Percentiles rank a stretch among this genome's conserved stretches.
Evolutionary conservation across 2,797 vertebrate species (phyloP).

Genomic region (Dipus sagitta): DNA sequence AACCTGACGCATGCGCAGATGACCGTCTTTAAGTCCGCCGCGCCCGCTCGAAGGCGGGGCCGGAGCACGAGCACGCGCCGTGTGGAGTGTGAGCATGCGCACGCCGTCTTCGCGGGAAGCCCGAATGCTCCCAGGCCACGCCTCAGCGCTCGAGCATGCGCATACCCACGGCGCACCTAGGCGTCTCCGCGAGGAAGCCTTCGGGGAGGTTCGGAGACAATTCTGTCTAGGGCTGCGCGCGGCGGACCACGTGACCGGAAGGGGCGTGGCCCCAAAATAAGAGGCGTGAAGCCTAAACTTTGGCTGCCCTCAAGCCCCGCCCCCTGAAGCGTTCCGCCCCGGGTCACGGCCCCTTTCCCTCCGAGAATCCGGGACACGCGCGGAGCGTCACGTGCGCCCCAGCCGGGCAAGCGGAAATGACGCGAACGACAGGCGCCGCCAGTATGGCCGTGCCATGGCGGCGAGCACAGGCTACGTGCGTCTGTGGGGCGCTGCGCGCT

Average conservation of each 20-base stretch:
- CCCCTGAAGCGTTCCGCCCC: no score
- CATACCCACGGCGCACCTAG: rapidly evolving
- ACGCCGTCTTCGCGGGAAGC: neutral
- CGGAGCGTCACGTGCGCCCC: neutral
- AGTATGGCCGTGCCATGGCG: conserved; percentile 89
- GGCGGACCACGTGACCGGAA: no score
- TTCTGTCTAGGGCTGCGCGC: no score
- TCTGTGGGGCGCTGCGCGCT: conserved; percentile 84
- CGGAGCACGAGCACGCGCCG: neutral
- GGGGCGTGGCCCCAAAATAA: no score
- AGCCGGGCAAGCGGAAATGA: neutral
- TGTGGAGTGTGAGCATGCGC: neutral
- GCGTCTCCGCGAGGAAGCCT: rapidly evolving
- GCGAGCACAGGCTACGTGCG: conserved; percentile 86
- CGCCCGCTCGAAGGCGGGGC: no score
- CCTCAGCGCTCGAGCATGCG: neutral
- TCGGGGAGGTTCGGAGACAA: no score
- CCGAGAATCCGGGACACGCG: neutral
- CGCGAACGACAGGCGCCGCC: conserved; percentile 68
- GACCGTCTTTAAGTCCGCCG: no score
- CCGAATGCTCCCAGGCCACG: neutral
- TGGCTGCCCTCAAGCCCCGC: neutral
- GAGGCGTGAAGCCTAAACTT: no score
- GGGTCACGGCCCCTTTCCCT: neutral
- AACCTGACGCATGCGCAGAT: neutral